Conservation (phyloP, 1,140 invertebrate species). For the Ostrea edulis region DNA sequence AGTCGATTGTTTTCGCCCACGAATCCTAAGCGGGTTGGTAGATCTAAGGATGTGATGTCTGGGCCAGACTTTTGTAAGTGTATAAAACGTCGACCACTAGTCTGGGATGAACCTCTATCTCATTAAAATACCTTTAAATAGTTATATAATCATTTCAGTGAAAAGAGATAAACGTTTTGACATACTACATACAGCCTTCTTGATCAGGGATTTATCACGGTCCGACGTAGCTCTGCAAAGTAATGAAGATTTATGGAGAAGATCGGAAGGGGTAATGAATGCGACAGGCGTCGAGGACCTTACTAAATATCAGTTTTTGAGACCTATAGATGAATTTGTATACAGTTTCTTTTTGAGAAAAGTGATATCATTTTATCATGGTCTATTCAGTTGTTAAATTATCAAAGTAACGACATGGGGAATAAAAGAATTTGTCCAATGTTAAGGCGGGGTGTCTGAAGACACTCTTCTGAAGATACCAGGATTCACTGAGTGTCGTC, state of each 20-base stretch:
- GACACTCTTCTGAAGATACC: not conserved
- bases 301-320: conserved; percentile 24
- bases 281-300: conserved; percentile 13
- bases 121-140: conserved; percentile 40
- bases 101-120: conserved; percentile 29
- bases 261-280: not conserved
- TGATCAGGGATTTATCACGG: conserved; percentile 36
- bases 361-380: conserved; percentile 10
- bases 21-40: not conserved
- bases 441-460: conserved; percentile 9
- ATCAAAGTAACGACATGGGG: not conserved
- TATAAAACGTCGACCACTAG: conserved; percentile 36
- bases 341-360: conserved; percentile 5
- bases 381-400: conserved; percentile 18
- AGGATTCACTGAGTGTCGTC: not conserved
- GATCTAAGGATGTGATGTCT: conserved; percentile 24
- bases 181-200: conserved; percentile 20
- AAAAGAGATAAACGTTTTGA: conserved; percentile 38
- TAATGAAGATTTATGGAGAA: conserved; percentile 36
- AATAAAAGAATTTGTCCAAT: not conserved
- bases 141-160: conserved; percentile 39
- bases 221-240: conserved; percentile 11
- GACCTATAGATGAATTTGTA: conserved; percentile 8
- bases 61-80: conserved; percentile 31
- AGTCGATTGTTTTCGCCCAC: conserved; percentile 28